Base-by-base conservation (phyloP, 1,140 invertebrate species). In the Dufourea novaeangliae region DNA sequence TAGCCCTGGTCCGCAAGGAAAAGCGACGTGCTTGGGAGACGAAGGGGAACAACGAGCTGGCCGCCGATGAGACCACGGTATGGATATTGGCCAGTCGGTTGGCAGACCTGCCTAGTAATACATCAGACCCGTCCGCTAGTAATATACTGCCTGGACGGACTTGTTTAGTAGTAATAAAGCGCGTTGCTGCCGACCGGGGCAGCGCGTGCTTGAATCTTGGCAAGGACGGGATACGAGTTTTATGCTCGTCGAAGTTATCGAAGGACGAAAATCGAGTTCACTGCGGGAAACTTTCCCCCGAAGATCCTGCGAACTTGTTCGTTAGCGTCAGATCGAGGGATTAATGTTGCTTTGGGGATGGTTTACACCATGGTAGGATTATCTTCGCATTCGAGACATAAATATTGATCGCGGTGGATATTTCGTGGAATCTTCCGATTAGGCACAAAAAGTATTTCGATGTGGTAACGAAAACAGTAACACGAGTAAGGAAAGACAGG, bases 101-200 rank as follows among this genome's bases (percentile, higher is more conserved):
- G 89, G 88, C 87, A 83, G 82, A 66, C 70, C 67, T 78, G 74
- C 67, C 70, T 70, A 69, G 78, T 82, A 76, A 88, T 88, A 90
- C 85, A 88, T 90, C 85, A 87, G 77, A 79, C 66, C 74, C 80
- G 82, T 88, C 80, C 52, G 79, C 82, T 84, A 73, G 82, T 88
- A 91, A 89, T 90, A 88, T 88, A 88, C 88, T 80, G 84, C 79
- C 75, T 79, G 80, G 87, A 86, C 72, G 85, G 86, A 87, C 79
- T 84, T 84, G 84, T 88, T 88, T 89, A 86, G 80, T 77, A 84
- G 83, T 90, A 88, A 90, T 89, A 86, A 89, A 90, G 84, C 83
- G 78, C 69, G 77, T 78, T 66, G 70, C 75, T 79, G 54, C 29
- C 46, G 46, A 17, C 72, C 63, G 61, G n/a, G n/a, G 70, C 64